Evolutionary conservation across 2,888 invertebrate species (phyloP).

Genomic region (Lasiommata megera): DNA sequence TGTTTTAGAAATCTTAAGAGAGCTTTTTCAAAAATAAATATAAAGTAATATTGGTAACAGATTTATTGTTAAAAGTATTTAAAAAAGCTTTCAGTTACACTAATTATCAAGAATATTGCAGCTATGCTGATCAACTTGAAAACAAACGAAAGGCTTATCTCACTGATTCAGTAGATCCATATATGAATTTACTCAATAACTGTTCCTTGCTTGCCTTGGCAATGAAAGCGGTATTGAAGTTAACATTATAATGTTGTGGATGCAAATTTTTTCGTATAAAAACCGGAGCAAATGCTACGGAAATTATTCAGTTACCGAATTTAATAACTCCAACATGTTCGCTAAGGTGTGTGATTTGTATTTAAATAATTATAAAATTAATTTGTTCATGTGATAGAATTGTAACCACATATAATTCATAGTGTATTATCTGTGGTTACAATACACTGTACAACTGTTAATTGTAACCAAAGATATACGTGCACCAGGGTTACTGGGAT

Average conservation of each 20-base stretch:
- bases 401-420: no score
- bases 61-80: no score
- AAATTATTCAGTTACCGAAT: conserved; percentile 76
- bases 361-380: conserved; percentile 4
- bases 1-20: no score
- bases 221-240: conserved; percentile 72
- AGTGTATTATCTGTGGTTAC: no score
- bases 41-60: no score
- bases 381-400: neutral
- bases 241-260: conserved; percentile 40
- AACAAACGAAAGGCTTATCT: conserved; percentile 18
- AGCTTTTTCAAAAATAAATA: no score
- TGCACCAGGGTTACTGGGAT: no score
- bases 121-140: conserved; percentile 1
- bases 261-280: conserved; percentile 61
- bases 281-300: conserved; percentile 62
- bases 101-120: no score
- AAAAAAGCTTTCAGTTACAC: no score
- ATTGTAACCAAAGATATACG: no score
- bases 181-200: conserved; percentile 36
- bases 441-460: no score
- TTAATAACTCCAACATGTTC: conserved; percentile 74
- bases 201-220: conserved; percentile 60
- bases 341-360: conserved; percentile 63
- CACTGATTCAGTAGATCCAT: conserved; percentile 7